phyloP scores from a whole-genome alignment of 2,113 vertebrate genomes.

The mouse (Mus musculus) region GRCm39 chr6:13797501-13798000 shows the following conservation, averaged over 20 bases:
- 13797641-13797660: constrained; percentile 71
- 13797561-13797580: constrained; percentile 85
- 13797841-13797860: neutral
- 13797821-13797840: neutral
- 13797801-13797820: constrained; percentile 11
- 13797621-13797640: constrained; percentile 76
- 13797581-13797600: constrained; percentile 82
- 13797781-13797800: constrained; percentile 20
- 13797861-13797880: neutral
- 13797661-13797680: constrained; percentile 70
- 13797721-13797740: constrained; percentile 60
- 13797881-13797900: constrained; percentile 12
- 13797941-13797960: neutral
- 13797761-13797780: constrained; percentile 52
- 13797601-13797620: constrained; percentile 80
- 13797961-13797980: constrained; percentile 5
- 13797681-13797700: constrained; percentile 61
- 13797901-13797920: neutral
- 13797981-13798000: neutral
- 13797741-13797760: constrained; percentile 49
- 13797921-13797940: neutral
- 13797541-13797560: constrained; percentile 86
- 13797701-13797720: constrained; percentile 52
- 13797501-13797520: constrained; percentile 28
- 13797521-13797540: constrained; percentile 80